A percentile compares a stretch with the other conserved stretches of the same genome.
phyloP scores from a whole-genome alignment of 2,113 vertebrate species.

The Psilopogon haemacephalus region DNA sequence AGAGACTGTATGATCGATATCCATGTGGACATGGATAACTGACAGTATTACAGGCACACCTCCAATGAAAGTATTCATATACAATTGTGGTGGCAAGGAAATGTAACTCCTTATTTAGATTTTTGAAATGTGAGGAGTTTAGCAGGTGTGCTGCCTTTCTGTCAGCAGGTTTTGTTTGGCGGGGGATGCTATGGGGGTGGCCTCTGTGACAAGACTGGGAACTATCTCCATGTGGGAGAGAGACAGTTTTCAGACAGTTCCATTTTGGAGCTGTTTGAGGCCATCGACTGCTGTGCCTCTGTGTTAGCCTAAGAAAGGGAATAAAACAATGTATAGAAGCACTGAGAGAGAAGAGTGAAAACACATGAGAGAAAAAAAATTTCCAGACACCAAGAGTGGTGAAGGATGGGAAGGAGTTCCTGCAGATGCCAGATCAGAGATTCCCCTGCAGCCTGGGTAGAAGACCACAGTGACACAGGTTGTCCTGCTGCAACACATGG shows the following conservation, averaged over 20 bases:
- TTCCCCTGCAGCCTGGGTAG: rapidly evolving
- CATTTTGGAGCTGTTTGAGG: neutral
- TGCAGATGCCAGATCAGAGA: neutral
- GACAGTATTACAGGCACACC: neutral
- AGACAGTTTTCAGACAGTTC: neutral
- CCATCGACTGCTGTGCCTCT: neutral
- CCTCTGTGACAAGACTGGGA: neutral
- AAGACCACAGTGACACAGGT: rapidly evolving
- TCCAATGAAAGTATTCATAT: neutral
- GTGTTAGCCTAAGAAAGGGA: neutral
- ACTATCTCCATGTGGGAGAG: rapidly evolving
- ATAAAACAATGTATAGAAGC: neutral
- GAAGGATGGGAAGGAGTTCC: neutral
- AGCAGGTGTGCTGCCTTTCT: neutral
- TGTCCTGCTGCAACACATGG: too few species aligned
- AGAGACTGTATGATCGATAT: neutral
- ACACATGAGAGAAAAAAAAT: neutral
- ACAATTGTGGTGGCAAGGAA: neutral
- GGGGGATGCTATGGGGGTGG: neutral
- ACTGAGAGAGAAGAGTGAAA: neutral
- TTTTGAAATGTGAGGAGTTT: neutral
- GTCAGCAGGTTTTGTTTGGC: neutral
- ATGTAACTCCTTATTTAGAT: neutral
- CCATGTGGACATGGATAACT: neutral
- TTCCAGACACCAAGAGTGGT: neutral